Percentiles rank a stretch among this genome's conserved stretches.
phyloP scores from a whole-genome alignment of 2,113 vertebrate genomes.

The Seriola rivoliana region DNA sequence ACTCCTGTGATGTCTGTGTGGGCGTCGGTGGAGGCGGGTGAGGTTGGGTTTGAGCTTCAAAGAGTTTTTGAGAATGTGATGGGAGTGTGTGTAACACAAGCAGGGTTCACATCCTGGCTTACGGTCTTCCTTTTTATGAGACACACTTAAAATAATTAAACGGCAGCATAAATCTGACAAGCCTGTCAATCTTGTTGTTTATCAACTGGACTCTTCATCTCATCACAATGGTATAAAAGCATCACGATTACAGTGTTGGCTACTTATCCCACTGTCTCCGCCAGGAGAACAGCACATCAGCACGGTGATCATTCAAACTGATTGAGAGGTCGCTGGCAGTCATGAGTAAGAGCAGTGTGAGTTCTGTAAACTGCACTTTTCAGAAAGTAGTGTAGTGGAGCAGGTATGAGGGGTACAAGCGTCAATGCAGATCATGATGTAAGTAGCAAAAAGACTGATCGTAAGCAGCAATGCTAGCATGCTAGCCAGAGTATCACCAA shows the following conservation, averaged over 20 bases:
- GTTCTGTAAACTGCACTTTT: too few relatives aligned
- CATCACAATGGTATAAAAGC: not conserved
- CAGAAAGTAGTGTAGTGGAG: too few relatives aligned
- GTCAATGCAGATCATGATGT: too few relatives aligned
- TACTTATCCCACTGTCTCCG: not conserved
- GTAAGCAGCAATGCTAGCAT: too few relatives aligned
- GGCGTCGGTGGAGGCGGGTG: not conserved
- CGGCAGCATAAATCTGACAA: constrained; percentile 8
- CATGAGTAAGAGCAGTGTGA: too few relatives aligned
- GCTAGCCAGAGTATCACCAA: too few relatives aligned
- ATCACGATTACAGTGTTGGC: not conserved
- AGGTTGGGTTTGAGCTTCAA: constrained; percentile 33
- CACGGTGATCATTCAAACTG: not conserved
- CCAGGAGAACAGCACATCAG: not conserved
- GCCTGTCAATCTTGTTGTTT: not conserved
- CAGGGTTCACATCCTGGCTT: constrained; percentile 1
- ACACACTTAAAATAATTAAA: constrained; percentile 14
- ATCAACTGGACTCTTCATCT: not conserved
- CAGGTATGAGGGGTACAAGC: too few relatives aligned
- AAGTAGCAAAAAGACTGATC: too few relatives aligned
- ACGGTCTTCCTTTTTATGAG: constrained; percentile 15
- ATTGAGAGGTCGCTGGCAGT: not conserved
- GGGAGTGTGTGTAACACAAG: constrained; percentile 34
- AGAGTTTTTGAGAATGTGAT: constrained; percentile 32
- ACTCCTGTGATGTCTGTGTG: constrained; percentile 54